phyloP scores from a whole-genome alignment of 2,888 invertebrate genomes.

The Nomada fabriciana region DNA sequence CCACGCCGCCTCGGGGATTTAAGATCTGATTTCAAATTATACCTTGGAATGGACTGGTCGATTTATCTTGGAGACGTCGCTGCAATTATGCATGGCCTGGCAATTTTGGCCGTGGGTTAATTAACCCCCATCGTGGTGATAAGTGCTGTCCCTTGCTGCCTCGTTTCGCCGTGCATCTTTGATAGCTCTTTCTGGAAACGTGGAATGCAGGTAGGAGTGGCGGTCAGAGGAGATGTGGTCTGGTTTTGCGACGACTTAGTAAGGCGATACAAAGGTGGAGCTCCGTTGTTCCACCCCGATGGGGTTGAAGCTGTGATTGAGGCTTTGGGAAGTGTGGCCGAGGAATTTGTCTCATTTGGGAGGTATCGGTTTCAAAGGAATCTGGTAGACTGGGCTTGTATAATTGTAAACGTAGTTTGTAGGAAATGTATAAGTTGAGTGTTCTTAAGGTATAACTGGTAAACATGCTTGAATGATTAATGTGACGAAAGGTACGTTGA shows the following conservation, averaged over 20 bases:
- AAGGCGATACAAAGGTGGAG: slow-evolving; percentile 1
- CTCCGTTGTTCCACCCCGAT: not conserved
- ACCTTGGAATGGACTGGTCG: slow-evolving; percentile 52
- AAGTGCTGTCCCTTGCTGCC: not conserved
- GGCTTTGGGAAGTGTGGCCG: too few species aligned
- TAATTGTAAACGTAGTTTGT: too few species aligned
- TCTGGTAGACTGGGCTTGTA: too few species aligned
- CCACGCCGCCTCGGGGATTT: slow-evolving; percentile 60
- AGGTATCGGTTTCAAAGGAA: too few species aligned
- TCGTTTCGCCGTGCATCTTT: not conserved
- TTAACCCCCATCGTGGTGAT: slow-evolving; percentile 28
- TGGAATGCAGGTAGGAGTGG: too few species aligned
- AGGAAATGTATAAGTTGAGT: too few species aligned
- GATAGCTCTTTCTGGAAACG: slow-evolving; percentile 1
- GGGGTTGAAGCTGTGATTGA: too few species aligned
- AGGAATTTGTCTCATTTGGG: too few species aligned
- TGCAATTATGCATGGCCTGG: slow-evolving; percentile 40
- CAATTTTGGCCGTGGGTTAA: slow-evolving; percentile 33
- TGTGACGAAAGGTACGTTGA: too few species aligned
- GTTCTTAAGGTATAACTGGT: too few species aligned
- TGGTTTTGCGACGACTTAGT: slow-evolving; percentile 4
- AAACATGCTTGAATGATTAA: too few species aligned
- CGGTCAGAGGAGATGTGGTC: too few species aligned
- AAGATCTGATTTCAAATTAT: slow-evolving; percentile 71
- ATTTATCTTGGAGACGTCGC: slow-evolving; percentile 52